Percentiles rank a stretch among this genome's conserved stretches.
These are phyloP conservation scores for Gnathonemus longibarbis DNA, from an alignment of 2,113 vertebrate genomes.

Conservation along the genomic window DNA sequence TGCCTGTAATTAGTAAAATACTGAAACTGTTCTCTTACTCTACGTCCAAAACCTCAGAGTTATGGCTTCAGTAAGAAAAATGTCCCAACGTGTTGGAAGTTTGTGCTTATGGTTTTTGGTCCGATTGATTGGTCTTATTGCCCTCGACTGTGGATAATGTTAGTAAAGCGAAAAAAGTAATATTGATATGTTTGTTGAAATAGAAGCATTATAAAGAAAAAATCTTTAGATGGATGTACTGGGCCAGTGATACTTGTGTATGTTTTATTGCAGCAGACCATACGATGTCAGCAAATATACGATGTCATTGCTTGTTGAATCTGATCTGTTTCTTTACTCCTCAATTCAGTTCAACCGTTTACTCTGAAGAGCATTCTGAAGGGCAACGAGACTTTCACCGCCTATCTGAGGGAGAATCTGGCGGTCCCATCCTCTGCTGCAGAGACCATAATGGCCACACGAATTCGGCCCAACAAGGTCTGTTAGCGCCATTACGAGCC, in stretches of 20 bases:
- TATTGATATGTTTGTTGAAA: not conserved
- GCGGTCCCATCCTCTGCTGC: conserved; percentile 34
- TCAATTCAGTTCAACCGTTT: conserved; percentile 41
- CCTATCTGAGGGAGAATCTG: conserved; percentile 46
- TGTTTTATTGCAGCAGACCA: not conserved
- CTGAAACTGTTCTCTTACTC: not conserved
- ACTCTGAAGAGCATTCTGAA: conserved; percentile 44
- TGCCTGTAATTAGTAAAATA: not conserved
- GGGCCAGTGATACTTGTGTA: not conserved
- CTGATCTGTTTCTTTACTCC: not conserved
- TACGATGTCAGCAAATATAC: not conserved
- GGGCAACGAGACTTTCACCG: conserved; percentile 53
- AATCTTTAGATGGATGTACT: not conserved
- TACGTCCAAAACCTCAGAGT: not conserved
- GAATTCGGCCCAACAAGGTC: conserved; percentile 45
- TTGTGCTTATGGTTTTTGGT: not conserved
- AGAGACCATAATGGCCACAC: conserved; percentile 45
- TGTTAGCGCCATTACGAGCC: conserved; percentile 13
- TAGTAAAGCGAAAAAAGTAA: not conserved
- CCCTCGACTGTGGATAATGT: not conserved
- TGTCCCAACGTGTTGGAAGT: not conserved
- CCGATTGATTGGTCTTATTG: not conserved
- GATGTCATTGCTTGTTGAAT: not conserved
- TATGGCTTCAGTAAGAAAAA: not conserved
- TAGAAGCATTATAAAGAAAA: not conserved